phyloP scores from a whole-genome alignment of 2,797 vertebrate genomes.

The Neostethus bicornis region DNA sequence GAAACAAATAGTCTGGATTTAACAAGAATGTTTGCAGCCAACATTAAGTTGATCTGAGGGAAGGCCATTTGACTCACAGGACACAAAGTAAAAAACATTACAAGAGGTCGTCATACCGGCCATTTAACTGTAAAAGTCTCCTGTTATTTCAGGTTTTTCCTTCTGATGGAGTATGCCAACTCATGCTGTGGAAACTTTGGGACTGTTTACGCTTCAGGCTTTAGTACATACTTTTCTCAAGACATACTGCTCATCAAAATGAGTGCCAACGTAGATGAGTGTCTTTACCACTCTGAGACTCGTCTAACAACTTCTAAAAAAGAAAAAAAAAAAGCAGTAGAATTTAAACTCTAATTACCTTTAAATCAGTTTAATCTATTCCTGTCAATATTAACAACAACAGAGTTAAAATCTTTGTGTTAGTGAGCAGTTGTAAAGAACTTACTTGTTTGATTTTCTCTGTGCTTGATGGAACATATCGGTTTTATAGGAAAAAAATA shows the following conservation, averaged over 20 bases:
- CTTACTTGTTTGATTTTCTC: too few species aligned
- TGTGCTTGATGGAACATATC: too few species aligned
- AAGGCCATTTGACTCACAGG: neutral
- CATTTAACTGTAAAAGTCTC: neutral
- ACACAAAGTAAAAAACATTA: conserved; percentile 1
- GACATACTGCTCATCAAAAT: conserved; percentile 29
- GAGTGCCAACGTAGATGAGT: conserved; percentile 26
- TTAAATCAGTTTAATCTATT: conserved; percentile 7
- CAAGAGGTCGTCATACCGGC: neutral
- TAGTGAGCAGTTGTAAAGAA: too few species aligned
- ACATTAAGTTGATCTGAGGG: neutral
- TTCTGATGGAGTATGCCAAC: conserved; percentile 2
- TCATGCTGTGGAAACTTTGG: conserved; percentile 20
- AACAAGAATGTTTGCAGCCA: neutral
- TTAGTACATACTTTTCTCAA: conserved; percentile 20
- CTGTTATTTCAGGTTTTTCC: neutral
- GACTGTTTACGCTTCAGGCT: conserved; percentile 36
- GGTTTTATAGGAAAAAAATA: too few species aligned
- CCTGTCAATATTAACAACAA: conserved; percentile 18
- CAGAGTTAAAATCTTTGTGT: conserved; percentile 22
- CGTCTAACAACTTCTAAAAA: neutral
- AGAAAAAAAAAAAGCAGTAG: neutral
- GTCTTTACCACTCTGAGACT: conserved; percentile 12
- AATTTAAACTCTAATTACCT: conserved; percentile 27
- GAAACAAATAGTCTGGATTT: neutral